These are phyloP conservation scores for Pseudeuparius sepicola DNA, from an alignment of 2,888 invertebrate species.

Conservation along the genomic window DNA sequence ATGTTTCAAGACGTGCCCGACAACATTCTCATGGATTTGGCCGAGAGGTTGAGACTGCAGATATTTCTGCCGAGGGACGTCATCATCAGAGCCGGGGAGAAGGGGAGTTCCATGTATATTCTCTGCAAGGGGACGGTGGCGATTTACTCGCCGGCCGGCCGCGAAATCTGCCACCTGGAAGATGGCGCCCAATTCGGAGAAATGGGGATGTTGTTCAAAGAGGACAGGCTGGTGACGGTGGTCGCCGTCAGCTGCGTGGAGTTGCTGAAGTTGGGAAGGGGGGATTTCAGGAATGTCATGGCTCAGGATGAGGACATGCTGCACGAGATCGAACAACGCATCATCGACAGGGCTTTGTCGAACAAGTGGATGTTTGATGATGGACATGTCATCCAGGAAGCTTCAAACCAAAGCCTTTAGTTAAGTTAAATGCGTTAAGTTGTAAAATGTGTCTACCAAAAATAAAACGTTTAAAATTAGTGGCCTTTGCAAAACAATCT, in stretches of 20 bases:
- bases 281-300: too few species aligned
- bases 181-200: neutral
- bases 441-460: too few species aligned
- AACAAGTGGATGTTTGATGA: too few species aligned
- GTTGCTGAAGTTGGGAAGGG: neutral
- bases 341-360: too few species aligned
- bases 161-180: slow-evolving; percentile 1
- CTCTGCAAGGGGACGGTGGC: neutral
- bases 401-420: too few species aligned
- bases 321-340: too few species aligned
- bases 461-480: too few species aligned
- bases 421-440: too few species aligned
- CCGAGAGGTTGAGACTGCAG: neutral
- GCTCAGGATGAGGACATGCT: too few species aligned
- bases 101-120: neutral
- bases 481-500: too few species aligned
- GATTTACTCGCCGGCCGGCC: neutral
- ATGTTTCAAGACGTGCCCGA: neutral
- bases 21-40: neutral
- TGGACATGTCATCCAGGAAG: too few species aligned
- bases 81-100: neutral
- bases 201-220: neutral
- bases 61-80: neutral
- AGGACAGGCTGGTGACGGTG: neutral
- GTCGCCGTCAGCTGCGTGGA: neutral